Evolutionary conservation across 1,140 invertebrate genomes (phyloP).

Genomic region (Trichonephila clavata): DNA sequence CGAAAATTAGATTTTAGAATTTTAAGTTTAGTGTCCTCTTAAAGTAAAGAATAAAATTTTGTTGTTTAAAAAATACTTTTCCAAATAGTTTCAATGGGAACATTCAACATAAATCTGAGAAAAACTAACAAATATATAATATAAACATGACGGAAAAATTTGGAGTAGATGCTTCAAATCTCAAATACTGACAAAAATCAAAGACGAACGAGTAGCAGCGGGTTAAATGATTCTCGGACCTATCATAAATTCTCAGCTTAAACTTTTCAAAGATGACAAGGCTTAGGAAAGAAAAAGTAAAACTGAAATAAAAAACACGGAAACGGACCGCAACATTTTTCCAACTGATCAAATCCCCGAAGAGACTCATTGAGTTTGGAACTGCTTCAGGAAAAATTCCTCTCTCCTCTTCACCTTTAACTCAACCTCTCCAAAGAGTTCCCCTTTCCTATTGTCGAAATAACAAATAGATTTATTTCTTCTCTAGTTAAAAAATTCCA

Average conservation of each 20-base stretch:
- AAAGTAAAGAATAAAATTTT: too few species aligned
- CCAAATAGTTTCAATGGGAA: too few species aligned
- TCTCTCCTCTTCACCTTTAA: neutral
- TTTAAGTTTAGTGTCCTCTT: too few species aligned
- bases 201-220: neutral
- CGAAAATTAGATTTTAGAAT: too few species aligned
- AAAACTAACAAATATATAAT: too few species aligned
- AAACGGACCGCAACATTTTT: neutral
- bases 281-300: neutral
- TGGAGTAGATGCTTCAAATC: too few species aligned
- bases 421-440: neutral
- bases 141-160: too few species aligned
- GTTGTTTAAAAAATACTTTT: too few species aligned
- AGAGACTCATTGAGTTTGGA: neutral
- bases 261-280: neutral
- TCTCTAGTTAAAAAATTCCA: neutral
- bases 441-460: constrained; percentile 47
- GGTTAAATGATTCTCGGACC: neutral
- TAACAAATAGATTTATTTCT: constrained; percentile 71
- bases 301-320: neutral
- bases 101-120: too few species aligned
- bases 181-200: neutral
- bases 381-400: neutral
- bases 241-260: neutral
- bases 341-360: neutral